Conservation (phyloP, 2,797 vertebrate genomes). For the Xyrichtys novacula region DNA sequence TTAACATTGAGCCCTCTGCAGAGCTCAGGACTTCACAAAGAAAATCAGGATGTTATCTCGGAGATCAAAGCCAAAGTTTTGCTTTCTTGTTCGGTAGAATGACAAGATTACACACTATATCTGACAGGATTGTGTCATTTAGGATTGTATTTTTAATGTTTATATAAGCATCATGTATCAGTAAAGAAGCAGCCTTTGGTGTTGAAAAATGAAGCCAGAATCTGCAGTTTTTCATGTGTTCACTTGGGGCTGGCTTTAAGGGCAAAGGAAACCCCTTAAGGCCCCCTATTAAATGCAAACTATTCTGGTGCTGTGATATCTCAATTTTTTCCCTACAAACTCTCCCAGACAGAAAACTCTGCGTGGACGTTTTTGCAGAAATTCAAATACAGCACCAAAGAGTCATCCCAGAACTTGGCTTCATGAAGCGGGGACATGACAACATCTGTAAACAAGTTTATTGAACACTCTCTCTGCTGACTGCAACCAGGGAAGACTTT, state of each 20-base stretch:
- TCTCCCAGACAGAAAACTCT: no score
- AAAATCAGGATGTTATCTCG: conserved; percentile 16
- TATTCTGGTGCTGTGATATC: no score
- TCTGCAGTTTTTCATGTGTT: no score
- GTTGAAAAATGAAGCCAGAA: no score
- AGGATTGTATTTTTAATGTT: no score
- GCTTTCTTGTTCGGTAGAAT: conserved; percentile 24
- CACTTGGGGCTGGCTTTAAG: no score
- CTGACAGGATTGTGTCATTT: not conserved
- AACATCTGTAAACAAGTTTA: conserved; percentile 21
- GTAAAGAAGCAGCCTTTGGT: no score
- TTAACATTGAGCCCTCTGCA: conserved; percentile 52
- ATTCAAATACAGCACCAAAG: not conserved
- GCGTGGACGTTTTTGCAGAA: no score
- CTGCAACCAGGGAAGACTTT: conserved; percentile 31
- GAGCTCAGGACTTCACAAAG: conserved; percentile 40
- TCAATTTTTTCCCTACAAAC: no score
- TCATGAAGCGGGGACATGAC: conserved; percentile 3
- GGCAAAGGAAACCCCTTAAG: no score
- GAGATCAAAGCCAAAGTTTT: conserved; percentile 13
- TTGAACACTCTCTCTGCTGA: not conserved
- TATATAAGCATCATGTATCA: not conserved
- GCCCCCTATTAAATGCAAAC: no score
- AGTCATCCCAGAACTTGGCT: not conserved
- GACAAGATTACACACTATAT: conserved; percentile 1